A percentile compares a stretch with the other conserved stretches of the same genome.
Conservation (phyloP, 2,888 invertebrate genomes). For the Aphelenchoides bicaudatus region DNA sequence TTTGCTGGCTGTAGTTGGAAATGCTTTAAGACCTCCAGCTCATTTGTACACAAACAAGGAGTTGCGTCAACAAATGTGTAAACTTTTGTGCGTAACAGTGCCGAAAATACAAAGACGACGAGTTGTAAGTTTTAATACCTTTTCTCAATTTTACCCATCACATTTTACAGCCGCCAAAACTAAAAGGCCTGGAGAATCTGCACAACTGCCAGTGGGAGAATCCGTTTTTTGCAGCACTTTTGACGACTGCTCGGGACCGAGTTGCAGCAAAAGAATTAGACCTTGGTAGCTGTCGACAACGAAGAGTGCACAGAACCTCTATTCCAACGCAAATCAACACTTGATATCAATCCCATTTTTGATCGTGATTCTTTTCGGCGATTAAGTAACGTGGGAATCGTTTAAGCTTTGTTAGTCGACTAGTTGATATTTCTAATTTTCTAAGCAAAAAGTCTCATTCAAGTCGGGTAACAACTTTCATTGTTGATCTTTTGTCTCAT, state of each 20-base stretch:
- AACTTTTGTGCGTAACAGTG: conserved; percentile 27
- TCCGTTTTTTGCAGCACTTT: conserved; percentile 41
- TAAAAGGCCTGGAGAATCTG: conserved; percentile 9
- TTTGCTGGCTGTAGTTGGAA: conserved; percentile 53
- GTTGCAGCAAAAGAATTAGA: not conserved
- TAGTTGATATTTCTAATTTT: conserved; percentile 3
- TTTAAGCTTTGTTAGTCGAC: conserved; percentile 15
- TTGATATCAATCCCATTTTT: conserved; percentile 24
- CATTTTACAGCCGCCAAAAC: conserved; percentile 16
- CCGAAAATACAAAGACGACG: too few species aligned
- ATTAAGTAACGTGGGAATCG: conserved; percentile 28
- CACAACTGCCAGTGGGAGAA: conserved; percentile 25
- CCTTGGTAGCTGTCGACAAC: not conserved
- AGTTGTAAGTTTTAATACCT: too few species aligned
- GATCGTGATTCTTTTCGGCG: conserved; percentile 22
- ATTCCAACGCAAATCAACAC: conserved; percentile 9
- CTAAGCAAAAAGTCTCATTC: not conserved
- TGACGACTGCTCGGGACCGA: conserved; percentile 31
- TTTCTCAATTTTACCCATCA: conserved; percentile 17
- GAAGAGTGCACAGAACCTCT: conserved; percentile 16
- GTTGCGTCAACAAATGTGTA: conserved; percentile 50
- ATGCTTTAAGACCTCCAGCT: conserved; percentile 57
- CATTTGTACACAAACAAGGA: conserved; percentile 54
- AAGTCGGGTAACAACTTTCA: not conserved
- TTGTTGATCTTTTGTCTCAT: too few species aligned